Base-by-base conservation (phyloP, 2,888 invertebrate species). In the Dascillus cervinus region DNA sequence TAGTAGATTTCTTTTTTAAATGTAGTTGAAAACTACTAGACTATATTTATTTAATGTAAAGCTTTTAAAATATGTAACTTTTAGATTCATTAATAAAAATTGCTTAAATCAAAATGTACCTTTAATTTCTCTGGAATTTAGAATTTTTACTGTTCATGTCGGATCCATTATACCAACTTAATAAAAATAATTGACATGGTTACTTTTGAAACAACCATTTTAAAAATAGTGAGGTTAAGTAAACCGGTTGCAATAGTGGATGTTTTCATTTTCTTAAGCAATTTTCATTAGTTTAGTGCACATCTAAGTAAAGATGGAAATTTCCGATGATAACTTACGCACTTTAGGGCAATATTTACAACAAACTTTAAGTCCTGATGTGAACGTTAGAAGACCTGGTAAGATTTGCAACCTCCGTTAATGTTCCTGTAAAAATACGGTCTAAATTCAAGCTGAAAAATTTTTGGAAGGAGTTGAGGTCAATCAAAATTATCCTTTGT, bases 381-480 rank as follows among this genome's bases (percentile, higher is more conserved):
- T 79, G 12, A 77, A 77, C 55, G 70, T 86, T 33, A 71, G 95
- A 44, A 75, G 87, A 61, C 86, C 89, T 62, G 92, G 94, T 89
- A 69, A 68, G 70, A n/a, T n/a, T n/a, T n/a, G n/a, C n/a, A n/a
- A n/a, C 25, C 14, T 34, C 30, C 22, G 19, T 2, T 22, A 10
- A 4, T 9, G 11, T 11, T 9, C 14, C 5, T 20, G 29, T 4
- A 6, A 3, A 6, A 11, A 4, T 13, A 8, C 19, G 25, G 21
- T 29, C 11, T 19, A 27, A 1, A n/a, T n/a, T n/a, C n/a, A n/a
- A n/a, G 95, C 95, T 39, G 96, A 96, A 64, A 88, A 87, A 55
- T 89, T 90, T 62, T 68, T 96, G 43, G 85, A 90, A 63, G 82
- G 86, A 20, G 83, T 94, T 2, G 95, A 95, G 69, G 71, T 77